Conservation (phyloP, 2,888 invertebrate genomes). For the Cheilosia scutellata region DNA sequence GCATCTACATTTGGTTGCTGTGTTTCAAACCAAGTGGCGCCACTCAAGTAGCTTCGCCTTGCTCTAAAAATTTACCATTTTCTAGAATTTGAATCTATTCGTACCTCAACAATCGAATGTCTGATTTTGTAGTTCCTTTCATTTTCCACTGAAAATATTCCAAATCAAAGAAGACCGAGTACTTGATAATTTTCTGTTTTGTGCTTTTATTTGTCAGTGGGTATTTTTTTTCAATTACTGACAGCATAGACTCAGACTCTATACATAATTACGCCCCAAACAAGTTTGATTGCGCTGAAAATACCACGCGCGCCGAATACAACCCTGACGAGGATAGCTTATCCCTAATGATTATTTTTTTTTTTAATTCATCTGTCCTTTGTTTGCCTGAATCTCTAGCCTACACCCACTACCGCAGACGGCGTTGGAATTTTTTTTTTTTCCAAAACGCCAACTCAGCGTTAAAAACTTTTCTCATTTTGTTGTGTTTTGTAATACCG, state of each 20-base stretch:
- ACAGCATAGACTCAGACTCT: neutral
- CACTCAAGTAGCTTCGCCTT: too few relatives aligned
- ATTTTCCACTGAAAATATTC: too few relatives aligned
- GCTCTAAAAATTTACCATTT: too few relatives aligned
- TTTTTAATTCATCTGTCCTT: constrained; percentile 62
- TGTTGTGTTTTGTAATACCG: constrained; percentile 73
- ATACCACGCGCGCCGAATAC: constrained; percentile 21
- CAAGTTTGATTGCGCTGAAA: constrained; percentile 67
- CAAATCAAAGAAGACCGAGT: too few relatives aligned
- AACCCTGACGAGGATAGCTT: constrained; percentile 47
- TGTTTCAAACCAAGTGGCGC: too few relatives aligned
- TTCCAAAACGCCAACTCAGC: constrained; percentile 68
- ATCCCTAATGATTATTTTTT: constrained; percentile 71
- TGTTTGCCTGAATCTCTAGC: constrained; percentile 57
- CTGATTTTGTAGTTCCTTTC: too few relatives aligned
- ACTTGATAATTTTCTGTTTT: too few relatives aligned
- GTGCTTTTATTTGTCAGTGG: too few relatives aligned
- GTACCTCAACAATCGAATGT: too few relatives aligned
- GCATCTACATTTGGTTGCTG: too few relatives aligned
- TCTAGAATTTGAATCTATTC: too few relatives aligned
- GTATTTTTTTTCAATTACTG: too few relatives aligned
- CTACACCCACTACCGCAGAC: constrained; percentile 9
- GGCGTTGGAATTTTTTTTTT: constrained; percentile 11
- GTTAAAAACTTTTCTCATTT: constrained; percentile 75
- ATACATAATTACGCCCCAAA: constrained; percentile 18